phyloP scores from a whole-genome alignment of 1,140 invertebrate genomes.

The Proales similis region DNA sequence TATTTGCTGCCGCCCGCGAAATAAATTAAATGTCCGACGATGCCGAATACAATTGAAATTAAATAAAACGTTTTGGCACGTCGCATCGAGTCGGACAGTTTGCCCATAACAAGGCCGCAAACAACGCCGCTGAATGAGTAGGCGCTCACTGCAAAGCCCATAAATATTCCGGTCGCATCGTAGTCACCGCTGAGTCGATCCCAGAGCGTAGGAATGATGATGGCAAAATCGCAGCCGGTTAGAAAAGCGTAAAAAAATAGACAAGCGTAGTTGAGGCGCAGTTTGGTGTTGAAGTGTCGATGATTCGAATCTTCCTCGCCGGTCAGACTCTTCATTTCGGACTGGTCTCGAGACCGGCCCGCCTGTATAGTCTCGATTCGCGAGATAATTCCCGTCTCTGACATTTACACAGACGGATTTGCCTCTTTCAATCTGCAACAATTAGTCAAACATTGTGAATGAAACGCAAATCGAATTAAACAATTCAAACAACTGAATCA shows the following conservation, averaged over 20 bases:
- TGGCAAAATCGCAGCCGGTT: constrained; percentile 35
- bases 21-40: constrained; percentile 41
- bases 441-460: no score
- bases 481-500: no score
- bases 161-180: constrained; percentile 33
- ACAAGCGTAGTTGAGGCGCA: constrained; percentile 7
- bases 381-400: no score
- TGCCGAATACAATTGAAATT: constrained; percentile 40
- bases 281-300: no score
- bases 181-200: constrained; percentile 18
- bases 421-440: no score
- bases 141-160: constrained; percentile 40
- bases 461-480: no score
- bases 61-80: constrained; percentile 40
- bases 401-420: no score
- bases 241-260: constrained; percentile 28
- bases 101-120: constrained; percentile 40
- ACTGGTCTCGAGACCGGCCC: no score
- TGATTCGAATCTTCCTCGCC: no score
- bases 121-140: constrained; percentile 41
- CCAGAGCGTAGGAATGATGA: constrained; percentile 33
- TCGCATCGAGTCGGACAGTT: constrained; percentile 39
- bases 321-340: no score
- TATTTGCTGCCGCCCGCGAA: constrained; percentile 40
- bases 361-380: no score